Conservation (phyloP, 2,113 vertebrate genomes). For the Oceanodroma tethys region DNA sequence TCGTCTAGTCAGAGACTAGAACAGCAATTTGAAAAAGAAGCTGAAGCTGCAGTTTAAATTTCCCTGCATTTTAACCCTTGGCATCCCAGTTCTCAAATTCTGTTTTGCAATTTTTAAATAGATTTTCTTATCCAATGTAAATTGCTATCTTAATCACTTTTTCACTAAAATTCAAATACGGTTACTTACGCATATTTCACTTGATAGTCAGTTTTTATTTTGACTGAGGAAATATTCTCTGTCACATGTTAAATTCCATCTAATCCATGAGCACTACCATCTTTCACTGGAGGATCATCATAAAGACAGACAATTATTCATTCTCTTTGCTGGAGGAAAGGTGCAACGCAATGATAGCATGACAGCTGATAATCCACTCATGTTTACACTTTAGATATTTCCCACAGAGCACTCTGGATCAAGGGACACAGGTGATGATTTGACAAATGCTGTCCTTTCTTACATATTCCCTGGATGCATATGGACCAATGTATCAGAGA, state of each 20-base stretch:
- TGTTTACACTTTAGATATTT: conserved; percentile 46
- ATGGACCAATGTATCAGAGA: background rate
- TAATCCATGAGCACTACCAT: background rate
- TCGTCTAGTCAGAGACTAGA: background rate
- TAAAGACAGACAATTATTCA: background rate
- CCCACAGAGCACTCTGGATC: background rate
- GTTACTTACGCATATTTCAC: background rate
- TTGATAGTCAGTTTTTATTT: background rate
- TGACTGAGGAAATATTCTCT: background rate
- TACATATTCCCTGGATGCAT: background rate
- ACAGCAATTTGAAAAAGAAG: background rate
- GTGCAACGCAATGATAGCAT: conserved; percentile 42
- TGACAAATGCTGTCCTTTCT: conserved; percentile 37
- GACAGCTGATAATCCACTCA: conserved; percentile 54
- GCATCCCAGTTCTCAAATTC: background rate
- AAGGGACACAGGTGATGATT: background rate
- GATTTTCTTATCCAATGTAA: background rate
- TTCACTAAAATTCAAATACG: background rate
- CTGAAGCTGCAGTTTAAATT: background rate
- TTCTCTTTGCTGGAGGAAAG: conserved; percentile 26
- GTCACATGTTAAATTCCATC: background rate
- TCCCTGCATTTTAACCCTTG: background rate
- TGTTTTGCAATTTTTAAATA: background rate
- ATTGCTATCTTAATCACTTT: background rate
- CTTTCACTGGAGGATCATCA: conserved; percentile 9